phyloP scores from a whole-genome alignment of 1,140 invertebrate species.

The Temnothorax curvispinosus region DNA sequence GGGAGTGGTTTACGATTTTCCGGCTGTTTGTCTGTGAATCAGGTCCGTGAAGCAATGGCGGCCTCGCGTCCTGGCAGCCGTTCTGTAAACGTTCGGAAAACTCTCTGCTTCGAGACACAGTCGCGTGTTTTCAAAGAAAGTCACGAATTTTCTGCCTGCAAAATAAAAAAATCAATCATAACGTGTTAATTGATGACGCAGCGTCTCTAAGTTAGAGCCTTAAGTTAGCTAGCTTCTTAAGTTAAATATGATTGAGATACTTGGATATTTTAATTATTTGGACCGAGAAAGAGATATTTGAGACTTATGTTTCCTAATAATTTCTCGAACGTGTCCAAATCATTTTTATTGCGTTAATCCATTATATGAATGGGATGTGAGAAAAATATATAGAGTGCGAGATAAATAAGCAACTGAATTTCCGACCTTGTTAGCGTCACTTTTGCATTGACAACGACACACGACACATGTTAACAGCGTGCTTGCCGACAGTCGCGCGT shows the following conservation, averaged over 20 bases:
- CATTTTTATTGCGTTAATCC: neutral
- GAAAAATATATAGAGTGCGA: neutral
- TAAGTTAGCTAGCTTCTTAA: neutral
- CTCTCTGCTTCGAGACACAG: neutral
- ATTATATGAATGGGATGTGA: too few relatives aligned
- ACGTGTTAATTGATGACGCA: neutral
- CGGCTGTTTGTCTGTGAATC: constrained; percentile 46
- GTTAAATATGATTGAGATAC: neutral
- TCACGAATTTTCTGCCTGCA: neutral
- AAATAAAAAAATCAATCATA: neutral
- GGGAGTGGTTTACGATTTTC: constrained; percentile 45
- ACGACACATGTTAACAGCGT: neutral
- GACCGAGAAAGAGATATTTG: too few relatives aligned
- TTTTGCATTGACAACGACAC: constrained; percentile 32
- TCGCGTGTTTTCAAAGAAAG: neutral
- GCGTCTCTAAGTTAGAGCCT: neutral
- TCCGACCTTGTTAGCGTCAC: constrained; percentile 45
- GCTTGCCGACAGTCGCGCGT: neutral
- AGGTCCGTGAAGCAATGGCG: neutral
- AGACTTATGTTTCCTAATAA: neutral
- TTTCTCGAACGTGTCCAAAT: neutral
- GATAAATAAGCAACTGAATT: constrained; percentile 10
- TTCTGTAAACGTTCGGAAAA: constrained; percentile 30
- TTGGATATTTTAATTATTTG: neutral
- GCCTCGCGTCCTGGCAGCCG: constrained; percentile 29